Evolutionary conservation across 2,888 invertebrate species (phyloP).

Genomic region (Quadroppia sp.): DNA sequence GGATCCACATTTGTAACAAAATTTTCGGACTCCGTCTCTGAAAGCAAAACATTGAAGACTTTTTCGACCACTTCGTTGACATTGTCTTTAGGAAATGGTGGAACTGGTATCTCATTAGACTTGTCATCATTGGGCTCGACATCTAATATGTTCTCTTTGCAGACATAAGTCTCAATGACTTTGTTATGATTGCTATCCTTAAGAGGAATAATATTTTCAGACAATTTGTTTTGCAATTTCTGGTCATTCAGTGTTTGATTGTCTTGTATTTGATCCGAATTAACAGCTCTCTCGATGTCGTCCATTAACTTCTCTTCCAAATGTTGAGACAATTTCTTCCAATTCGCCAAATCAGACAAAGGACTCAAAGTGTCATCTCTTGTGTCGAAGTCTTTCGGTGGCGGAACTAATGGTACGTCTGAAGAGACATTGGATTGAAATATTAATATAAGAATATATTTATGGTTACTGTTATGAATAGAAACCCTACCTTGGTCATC

Average conservation of each 20-base stretch:
- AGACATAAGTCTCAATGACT: constrained; percentile 4
- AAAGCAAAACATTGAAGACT: not conserved
- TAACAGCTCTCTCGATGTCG: not conserved
- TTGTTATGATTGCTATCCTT: not conserved
- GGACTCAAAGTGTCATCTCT: not conserved
- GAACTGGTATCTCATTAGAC: not conserved
- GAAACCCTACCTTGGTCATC: not conserved
- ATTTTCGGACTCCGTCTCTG: not conserved
- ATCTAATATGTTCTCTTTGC: constrained; percentile 25
- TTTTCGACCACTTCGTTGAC: not conserved
- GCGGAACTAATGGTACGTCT: constrained; percentile 12
- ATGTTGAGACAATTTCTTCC: constrained; percentile 11
- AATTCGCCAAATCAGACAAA: not conserved
- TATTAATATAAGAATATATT: not conserved
- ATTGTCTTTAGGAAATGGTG: not conserved
- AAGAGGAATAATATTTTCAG: not conserved
- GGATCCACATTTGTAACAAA: not conserved
- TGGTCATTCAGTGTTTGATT: not conserved
- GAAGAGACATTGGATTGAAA: too few relatives aligned
- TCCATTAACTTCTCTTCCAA: not conserved
- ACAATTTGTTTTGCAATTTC: not conserved
- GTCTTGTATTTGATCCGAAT: not conserved
- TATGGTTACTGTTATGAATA: not conserved
- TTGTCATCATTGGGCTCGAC: not conserved
- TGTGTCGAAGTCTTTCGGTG: constrained; percentile 26